These are phyloP conservation scores for Nomia melanderi DNA, from an alignment of 1,140 invertebrate species.

Conservation along the genomic window DNA sequence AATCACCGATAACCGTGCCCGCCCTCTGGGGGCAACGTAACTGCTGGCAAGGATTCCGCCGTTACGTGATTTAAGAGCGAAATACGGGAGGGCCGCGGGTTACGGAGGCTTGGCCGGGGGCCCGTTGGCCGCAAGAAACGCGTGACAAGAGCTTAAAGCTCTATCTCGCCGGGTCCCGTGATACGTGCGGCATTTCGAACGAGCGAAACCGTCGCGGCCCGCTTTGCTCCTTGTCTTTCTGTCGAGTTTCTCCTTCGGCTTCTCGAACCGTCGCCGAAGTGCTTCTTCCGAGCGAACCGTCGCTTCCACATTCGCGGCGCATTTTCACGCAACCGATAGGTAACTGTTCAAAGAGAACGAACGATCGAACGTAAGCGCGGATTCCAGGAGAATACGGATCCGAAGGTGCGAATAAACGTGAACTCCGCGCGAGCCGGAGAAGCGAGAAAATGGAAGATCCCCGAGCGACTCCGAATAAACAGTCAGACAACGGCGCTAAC, in stretches of 20 bases:
- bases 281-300: background rate
- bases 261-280: too few species aligned
- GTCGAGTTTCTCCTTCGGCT: background rate
- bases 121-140: conserved; percentile 9
- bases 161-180: conserved; percentile 12
- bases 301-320: too few species aligned
- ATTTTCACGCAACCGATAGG: too few species aligned
- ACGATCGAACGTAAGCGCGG: too few species aligned
- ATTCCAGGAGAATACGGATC: too few species aligned
- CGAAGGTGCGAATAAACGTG: background rate
- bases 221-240: background rate
- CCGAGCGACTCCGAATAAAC: background rate
- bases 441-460: background rate
- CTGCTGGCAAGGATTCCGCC: conserved; percentile 26
- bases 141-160: conserved; percentile 35
- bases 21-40: background rate
- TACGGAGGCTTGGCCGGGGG: conserved; percentile 1
- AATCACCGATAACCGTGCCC: conserved; percentile 14
- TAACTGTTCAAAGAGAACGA: too few species aligned
- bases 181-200: conserved; percentile 27
- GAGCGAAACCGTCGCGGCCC: background rate
- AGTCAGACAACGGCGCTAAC: conserved; percentile 7
- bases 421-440: background rate
- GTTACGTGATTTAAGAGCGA: conserved; percentile 42
- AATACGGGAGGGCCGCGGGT: background rate